Base-by-base conservation (phyloP, 2,113 vertebrate species). In the Poecile atricapillus region DNA sequence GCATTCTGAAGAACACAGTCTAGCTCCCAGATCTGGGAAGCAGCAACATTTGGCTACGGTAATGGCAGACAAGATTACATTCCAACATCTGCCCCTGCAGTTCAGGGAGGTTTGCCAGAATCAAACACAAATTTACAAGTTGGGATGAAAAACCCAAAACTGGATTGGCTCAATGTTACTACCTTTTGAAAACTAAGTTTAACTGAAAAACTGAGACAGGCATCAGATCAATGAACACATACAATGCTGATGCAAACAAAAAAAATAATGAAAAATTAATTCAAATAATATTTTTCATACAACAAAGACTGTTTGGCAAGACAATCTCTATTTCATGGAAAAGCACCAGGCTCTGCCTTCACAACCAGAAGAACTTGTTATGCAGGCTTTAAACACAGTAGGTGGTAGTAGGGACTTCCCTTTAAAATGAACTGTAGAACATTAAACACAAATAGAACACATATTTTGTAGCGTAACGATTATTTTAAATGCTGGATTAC, bases 301-400 rank as follows among this genome's bases (percentile, higher is more conserved):
- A 91, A 87, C 2, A 1, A 53, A 89, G 53, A 78, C 28, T 69
- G 39, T 67, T 80, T 77, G 74, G 88, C 69, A 94, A 89, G 76
- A 74, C 33, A 87, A 75, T 59, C 44, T 93, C 58, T 56, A 86
- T 70, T 92, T 78, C 83, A 89, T 3, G 11, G 69, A 93, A 95
- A 89, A 91, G 84, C 65, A 96, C 79, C 52, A 86, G 78, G 62
- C 78, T 83, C 78, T 76, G 83, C 60, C 83, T 95, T 83, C 85
- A 83, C 74, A 96, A 96, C 94, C 77, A 73, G 90, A 74, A 88
- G 62, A 96, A 96, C 97, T 84, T 70, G 96, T 95, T 96, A 73
- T 23, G 59, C 94, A 95, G 67, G 88, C 88, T 97, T 90, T 88
- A 90, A 89, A 90, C 78, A 41, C 71, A 90, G 94, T 92, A 94